These are phyloP conservation scores for Pan troglodytes DNA, from an alignment of 2,113 vertebrate genomes.

Conservation along the genomic window DNA sequence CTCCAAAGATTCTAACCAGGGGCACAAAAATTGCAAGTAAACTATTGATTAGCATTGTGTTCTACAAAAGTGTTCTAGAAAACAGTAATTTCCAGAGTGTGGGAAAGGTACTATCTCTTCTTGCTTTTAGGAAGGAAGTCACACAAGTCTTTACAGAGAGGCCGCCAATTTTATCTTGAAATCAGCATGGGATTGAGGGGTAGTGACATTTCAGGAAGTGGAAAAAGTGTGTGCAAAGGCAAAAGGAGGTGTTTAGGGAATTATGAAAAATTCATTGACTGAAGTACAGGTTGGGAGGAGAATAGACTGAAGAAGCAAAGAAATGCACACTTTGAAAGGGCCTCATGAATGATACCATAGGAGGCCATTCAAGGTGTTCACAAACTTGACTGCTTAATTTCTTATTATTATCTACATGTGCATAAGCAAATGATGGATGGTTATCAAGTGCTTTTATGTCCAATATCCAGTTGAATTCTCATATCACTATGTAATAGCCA, in stretches of 20 bases:
- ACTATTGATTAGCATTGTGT: not conserved
- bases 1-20: not conserved
- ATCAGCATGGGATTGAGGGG: not conserved
- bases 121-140: not conserved
- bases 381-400: not conserved
- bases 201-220: not conserved
- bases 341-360: rapidly evolving
- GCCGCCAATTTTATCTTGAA: not conserved
- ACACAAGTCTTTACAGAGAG: not conserved
- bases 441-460: not conserved
- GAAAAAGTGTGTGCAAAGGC: not conserved
- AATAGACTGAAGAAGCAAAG: not conserved
- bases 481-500: not conserved
- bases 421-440: not conserved
- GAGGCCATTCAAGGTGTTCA: not conserved
- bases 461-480: not conserved
- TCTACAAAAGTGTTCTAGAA: not conserved
- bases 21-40: not conserved
- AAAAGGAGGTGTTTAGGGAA: not conserved
- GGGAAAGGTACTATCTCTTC: not conserved
- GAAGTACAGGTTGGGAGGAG: rapidly evolving
- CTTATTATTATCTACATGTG: not conserved
- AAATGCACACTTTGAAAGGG: not conserved
- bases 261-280: not conserved
- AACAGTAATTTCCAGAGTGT: not conserved